Base-by-base conservation (phyloP, 2,113 vertebrate genomes). In the Panthera tigris region DNA sequence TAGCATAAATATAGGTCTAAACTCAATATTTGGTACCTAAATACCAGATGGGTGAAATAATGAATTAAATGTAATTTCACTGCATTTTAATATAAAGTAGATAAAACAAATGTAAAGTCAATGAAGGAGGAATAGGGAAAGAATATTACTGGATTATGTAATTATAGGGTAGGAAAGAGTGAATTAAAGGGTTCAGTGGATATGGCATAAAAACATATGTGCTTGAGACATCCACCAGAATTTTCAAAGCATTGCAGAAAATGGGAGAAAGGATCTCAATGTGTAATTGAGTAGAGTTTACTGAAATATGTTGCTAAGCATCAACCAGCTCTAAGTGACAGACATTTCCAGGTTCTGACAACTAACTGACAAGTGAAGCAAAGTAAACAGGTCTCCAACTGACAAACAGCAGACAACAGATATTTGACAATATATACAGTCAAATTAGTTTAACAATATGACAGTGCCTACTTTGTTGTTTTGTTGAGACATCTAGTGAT, bases 241-340 rank as follows among this genome's bases (percentile, higher is more conserved):
- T 76, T 68, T 69, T 55, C 52, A 82, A 94, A 95, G 19, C 1
- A 63, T 15, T 66, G 10, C 6, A 81, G 45, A 81, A 69, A 81
- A 76, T 69, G 19, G 11, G 39, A 87, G 4, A 10, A 39, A 85
- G 0, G 0, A 36, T 81, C 18, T 41, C 68, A 81, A 76, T 69
- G 63, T 81, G 11, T 45, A 63, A 81, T 48, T 88, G 39, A 85
- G 16, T 41, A 31, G 31, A 31, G 0, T 88, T 94, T 66, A 85
- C n/a, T 52, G 16, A 94, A 66, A 52, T 85, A 81, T 33, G 52
- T 89, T 94, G 85, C 83, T 94, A 94, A 79, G 45, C 39, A 95
- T 63, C 48, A 88, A 27, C 57, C 69, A 55, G 83, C 78, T 94
- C 33, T 61, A 39, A 76, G 25, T 69, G 68, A 52, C 5, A 85